phyloP scores from a whole-genome alignment of 1,140 invertebrate genomes.

The Uloborus diversus region DNA sequence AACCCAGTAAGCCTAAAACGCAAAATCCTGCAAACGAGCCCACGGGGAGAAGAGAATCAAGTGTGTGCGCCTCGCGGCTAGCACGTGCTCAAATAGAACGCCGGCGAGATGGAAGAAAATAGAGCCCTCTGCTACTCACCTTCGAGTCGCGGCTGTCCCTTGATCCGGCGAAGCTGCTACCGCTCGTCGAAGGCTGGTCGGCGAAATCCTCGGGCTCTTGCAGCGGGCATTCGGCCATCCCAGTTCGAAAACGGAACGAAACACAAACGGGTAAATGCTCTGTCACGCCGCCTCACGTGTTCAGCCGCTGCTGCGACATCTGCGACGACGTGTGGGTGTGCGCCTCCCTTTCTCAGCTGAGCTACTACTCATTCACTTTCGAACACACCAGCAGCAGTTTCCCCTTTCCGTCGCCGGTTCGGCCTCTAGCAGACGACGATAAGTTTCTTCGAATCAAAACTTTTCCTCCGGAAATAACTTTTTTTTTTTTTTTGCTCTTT shows the following conservation, averaged over 20 bases:
- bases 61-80: no score
- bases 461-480: neutral
- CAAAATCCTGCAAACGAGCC: no score
- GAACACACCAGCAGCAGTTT: neutral
- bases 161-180: neutral
- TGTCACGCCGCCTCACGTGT: conserved; percentile 14
- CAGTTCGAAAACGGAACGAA: neutral
- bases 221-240: conserved; percentile 42
- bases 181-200: conserved; percentile 41
- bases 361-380: neutral
- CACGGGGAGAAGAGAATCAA: no score
- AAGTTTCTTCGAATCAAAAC: neutral
- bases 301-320: conserved; percentile 34
- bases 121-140: no score
- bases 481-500: neutral
- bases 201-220: neutral
- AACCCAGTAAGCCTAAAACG: no score
- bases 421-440: neutral
- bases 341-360: conserved; percentile 28
- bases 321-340: conserved; percentile 45
- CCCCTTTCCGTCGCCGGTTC: neutral
- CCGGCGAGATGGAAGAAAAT: no score
- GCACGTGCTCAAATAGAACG: no score
- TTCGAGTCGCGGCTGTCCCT: conserved; percentile 35
- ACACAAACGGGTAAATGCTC: neutral